Evolutionary conservation across 1,140 invertebrate species (phyloP), one percentile per base, ranked within the genome.

Genomic region (Drosophila pectinifera): DNA sequence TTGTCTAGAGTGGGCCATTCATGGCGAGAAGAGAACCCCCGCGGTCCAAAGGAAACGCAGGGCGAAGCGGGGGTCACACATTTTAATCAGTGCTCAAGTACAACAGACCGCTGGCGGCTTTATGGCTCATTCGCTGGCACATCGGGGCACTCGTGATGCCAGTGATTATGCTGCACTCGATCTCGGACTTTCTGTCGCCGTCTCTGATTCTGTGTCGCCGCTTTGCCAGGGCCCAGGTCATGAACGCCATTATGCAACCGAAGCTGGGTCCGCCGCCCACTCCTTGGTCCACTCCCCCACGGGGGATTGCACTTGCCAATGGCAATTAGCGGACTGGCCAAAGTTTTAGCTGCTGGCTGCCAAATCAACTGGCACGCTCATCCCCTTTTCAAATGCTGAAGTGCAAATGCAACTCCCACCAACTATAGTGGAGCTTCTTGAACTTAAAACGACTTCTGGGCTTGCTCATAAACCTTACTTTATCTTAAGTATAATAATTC

Each of bases 11-110:
- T 2, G 55, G 28, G 54, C 43, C 67, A 64, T 75, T 78, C 72
- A 76, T 69, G 53, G 48, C 63, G 39, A 39, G 51, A n/a, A 56
- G 28, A 51, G 64, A 43, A 46, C 45, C 24, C 42, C 26, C 31
- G 26, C 49, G 34, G 65, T 26, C 34, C 34, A 10, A 20, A 22
- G 42, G 49, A 53, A 53, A 53, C 22, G 42, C 34, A 13, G 14
- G 56, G 28, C 56, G 39, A 22, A 39, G 43, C 54, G 54, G 73
- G 61, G 48, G 49, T 46, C 67, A 53, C 62, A 86, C 84, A 84
- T 88, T 89, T 89, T 89, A 89, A 89, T 89, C 84, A 89, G 75
- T 68, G 84, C 84, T 78, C 84, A 89, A 89, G 84, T 83, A 88
- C 84, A 82, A 68, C 64, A 70, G 57, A 59, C 62, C 55, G 56